Evolutionary conservation across 64 coral and sea anemone species (phyloP).

Genomic region (Pachyseris speciosa): DNA sequence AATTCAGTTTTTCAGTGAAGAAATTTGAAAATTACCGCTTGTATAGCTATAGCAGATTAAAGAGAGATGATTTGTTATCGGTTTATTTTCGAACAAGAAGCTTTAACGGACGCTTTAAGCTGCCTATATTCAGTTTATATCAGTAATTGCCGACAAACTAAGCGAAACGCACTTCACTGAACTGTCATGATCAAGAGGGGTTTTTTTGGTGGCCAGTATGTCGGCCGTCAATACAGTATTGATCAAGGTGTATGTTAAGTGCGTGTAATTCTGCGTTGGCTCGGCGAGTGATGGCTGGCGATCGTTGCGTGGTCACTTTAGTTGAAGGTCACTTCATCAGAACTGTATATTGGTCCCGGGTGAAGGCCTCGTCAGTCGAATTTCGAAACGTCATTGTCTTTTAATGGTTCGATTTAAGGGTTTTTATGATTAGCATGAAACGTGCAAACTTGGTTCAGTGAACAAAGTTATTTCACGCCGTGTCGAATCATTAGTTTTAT

Average conservation of each 20-base stretch:
- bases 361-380: not conserved
- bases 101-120: not conserved
- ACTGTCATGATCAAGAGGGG: too few species aligned
- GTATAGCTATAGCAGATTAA: too few species aligned
- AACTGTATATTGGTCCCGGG: not conserved
- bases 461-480: not conserved
- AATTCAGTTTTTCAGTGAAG: too few species aligned
- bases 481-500: not conserved
- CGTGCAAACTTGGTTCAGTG: not conserved
- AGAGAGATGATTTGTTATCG: too few species aligned
- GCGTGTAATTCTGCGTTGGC: too few species aligned
- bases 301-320: not conserved
- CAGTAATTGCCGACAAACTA: too few species aligned
- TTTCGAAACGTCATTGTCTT: not conserved
- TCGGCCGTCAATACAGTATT: not conserved
- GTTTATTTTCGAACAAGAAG: not conserved
- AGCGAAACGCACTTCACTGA: too few species aligned
- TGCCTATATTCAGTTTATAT: not conserved
- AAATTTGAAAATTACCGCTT: too few species aligned
- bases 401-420: conserved; percentile 11
- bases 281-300: too few species aligned
- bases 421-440: not conserved
- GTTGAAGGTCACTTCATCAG: not conserved
- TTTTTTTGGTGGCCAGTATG: too few species aligned
- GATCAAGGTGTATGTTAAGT: too few species aligned